phyloP scores from a whole-genome alignment of 1,140 invertebrate species.

The Carcinoscorpius rotundicauda region DNA sequence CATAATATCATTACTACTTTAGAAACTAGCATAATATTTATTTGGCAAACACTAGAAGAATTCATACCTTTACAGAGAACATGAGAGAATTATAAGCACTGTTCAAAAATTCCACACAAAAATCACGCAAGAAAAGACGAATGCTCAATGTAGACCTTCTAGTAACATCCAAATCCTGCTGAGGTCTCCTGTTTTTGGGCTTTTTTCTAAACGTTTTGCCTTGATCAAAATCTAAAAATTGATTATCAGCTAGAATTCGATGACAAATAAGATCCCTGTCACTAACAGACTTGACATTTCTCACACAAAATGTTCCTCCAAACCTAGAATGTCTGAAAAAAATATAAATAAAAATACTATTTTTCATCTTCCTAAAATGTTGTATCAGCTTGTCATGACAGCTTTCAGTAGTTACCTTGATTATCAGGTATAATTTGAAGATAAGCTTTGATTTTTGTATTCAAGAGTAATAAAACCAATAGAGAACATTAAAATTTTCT shows the following conservation, averaged over 20 bases:
- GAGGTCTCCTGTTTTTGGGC: constrained; percentile 50
- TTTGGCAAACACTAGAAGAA: constrained; percentile 1
- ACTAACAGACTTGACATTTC: constrained; percentile 87
- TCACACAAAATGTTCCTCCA: constrained; percentile 41
- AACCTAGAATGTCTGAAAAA: constrained; percentile 7
- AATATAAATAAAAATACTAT: no score
- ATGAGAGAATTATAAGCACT: constrained; percentile 85
- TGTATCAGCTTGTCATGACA: no score
- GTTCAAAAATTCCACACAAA: constrained; percentile 83
- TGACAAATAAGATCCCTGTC: constrained; percentile 80
- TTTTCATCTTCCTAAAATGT: no score
- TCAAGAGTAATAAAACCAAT: no score
- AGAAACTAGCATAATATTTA: no score
- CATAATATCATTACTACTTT: constrained; percentile 3
- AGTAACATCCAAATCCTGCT: constrained; percentile 38
- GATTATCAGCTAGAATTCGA: constrained; percentile 61
- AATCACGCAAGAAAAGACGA: constrained; percentile 79
- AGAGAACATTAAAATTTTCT: no score
- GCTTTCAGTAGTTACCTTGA: no score
- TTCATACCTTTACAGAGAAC: constrained; percentile 53
- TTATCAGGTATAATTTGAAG: no score
- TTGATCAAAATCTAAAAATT: constrained; percentile 58
- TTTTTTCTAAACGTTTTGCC: constrained; percentile 52
- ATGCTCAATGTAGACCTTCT: constrained; percentile 60
- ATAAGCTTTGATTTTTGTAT: no score